Evolutionary conservation across 2,797 vertebrate genomes (phyloP), one percentile per base, ranked within the genome.

Genomic region (Nannoperca obscura): DNA sequence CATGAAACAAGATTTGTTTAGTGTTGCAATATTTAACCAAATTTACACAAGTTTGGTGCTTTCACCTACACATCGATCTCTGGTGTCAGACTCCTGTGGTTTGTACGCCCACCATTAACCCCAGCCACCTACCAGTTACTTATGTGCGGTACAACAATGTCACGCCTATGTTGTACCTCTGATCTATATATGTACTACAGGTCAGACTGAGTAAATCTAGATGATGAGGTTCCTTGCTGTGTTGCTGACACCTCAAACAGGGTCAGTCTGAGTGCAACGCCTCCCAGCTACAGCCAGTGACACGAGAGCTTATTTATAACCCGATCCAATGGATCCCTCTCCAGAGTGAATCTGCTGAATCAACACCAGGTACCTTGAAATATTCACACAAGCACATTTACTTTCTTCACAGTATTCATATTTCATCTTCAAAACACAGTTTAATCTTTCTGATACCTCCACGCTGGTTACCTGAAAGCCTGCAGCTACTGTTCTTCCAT

Each of bases 291-390:
- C 44, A 65, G 52, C 49, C 44, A 27, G 27, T 81, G 76, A 82
- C 74, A 74, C 13, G 19, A 61, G 34, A 54, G 50, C 60, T 79
- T 81, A 79, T 88, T 86, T 85, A 82, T 83, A 74, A 67, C 70
- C 36, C 7, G 2, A 50, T 69, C 12, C 17, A 58, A 14, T 74
- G 69, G 50, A 53, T 58, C 47, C 27, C 15, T 34, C 50, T 53
- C 60, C 34, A 34, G 38, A 58, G 66, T 64, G 57, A 81, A 75
- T 72, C 76, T 57, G 44, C 75, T 84, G 68, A 82, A 79, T 79
- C 72, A 65, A 81, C 78, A 79, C 22, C 36, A 61, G 58, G 53
- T 64, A 58, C 53, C 53, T 62, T 71, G 20, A 75, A 74, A 78
- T 34, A 74, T 82, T 78, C 58, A 69, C 50, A 66, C 13, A 12